phyloP scores from a whole-genome alignment of 2,888 invertebrate species.

The Campoplex capitator region DNA sequence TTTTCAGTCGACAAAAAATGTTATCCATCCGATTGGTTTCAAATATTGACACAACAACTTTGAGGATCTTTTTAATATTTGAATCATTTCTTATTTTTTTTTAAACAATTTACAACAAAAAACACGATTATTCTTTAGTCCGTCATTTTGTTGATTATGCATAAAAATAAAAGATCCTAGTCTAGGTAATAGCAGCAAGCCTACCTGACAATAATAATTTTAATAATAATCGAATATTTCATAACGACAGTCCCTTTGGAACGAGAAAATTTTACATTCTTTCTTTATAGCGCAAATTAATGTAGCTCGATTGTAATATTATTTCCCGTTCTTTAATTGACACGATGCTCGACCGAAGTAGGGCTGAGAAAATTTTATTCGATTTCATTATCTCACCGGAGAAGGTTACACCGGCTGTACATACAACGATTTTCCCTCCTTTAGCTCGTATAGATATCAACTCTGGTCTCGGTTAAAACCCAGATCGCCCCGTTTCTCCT shows the following conservation, averaged over 20 bases:
- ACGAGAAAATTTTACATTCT: background rate
- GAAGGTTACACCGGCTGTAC: background rate
- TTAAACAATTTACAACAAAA: too few species aligned
- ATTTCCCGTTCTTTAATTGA: slow-evolving; percentile 9
- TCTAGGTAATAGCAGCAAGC: too few species aligned
- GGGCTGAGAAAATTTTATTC: slow-evolving; percentile 1
- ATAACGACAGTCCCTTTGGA: background rate
- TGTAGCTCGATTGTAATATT: background rate
- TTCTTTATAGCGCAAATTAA: background rate
- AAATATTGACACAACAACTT: too few species aligned
- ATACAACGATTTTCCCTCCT: slow-evolving; percentile 11
- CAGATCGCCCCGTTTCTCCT: slow-evolving; percentile 56
- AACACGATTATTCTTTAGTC: too few species aligned
- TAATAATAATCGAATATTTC: background rate
- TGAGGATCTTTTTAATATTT: too few species aligned
- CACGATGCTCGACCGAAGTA: slow-evolving; percentile 33
- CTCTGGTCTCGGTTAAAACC: slow-evolving; percentile 42
- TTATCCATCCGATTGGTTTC: too few species aligned
- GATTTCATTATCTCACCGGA: slow-evolving; percentile 47
- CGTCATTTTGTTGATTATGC: too few species aligned
- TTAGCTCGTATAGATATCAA: slow-evolving; percentile 59
- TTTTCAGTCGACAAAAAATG: too few species aligned
- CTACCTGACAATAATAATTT: too few species aligned
- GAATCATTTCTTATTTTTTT: too few species aligned
- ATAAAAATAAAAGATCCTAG: too few species aligned